A percentile compares a stretch with the other conserved stretches of the same genome.
Evolutionary conservation across 2,888 invertebrate species (phyloP).

Genomic region (Phortica magna): DNA sequence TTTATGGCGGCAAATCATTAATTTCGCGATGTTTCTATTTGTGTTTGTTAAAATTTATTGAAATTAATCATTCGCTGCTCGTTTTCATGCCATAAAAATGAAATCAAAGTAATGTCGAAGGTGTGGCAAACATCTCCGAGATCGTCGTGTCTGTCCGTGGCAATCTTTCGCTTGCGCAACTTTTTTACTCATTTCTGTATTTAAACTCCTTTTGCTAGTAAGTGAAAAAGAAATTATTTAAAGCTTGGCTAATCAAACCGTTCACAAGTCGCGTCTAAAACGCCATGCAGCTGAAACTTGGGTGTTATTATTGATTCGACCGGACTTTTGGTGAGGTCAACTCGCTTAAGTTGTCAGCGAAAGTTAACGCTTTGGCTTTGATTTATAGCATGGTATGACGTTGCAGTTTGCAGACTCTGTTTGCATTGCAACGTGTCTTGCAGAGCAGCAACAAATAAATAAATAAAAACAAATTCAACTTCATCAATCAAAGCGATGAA

Average conservation of each 20-base stretch:
- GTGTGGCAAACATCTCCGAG: no score
- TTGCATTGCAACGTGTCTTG: not conserved
- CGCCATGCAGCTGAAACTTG: not conserved
- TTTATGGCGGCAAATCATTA: not conserved
- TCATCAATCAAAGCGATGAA: slow-evolving; percentile 61
- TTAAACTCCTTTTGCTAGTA: no score
- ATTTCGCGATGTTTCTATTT: not conserved
- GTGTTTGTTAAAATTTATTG: not conserved
- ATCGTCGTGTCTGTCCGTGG: no score
- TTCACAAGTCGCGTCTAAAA: not conserved
- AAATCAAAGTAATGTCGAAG: no score
- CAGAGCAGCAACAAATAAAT: not conserved
- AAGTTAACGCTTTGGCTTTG: slow-evolving; percentile 47
- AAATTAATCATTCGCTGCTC: no score
- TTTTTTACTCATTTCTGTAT: no score
- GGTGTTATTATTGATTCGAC: slow-evolving; percentile 44
- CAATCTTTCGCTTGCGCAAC: no score
- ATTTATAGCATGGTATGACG: not conserved
- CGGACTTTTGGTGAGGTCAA: slow-evolving; percentile 47
- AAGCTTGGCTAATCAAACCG: not conserved
- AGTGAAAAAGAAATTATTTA: no score
- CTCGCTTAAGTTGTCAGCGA: slow-evolving; percentile 58
- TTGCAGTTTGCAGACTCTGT: not conserved
- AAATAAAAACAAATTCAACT: slow-evolving; percentile 48
- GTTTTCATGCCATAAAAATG: no score